Conservation (phyloP, 2,888 invertebrate species). For the Epinotia brunnichana region DNA sequence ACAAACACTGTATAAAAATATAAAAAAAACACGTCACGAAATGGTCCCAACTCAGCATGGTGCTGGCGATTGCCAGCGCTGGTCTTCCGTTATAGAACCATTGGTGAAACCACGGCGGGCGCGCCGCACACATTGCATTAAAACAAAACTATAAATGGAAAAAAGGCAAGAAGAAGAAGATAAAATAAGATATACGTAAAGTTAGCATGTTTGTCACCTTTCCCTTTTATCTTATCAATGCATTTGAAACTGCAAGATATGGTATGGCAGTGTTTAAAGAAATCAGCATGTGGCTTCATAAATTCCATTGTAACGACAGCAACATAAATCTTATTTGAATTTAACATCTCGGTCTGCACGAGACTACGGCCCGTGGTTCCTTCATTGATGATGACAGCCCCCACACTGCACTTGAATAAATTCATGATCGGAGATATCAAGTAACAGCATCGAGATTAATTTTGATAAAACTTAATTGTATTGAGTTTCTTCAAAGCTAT, state of each 20-base stretch:
- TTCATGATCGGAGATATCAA: slow-evolving; percentile 37
- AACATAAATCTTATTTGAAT: slow-evolving; percentile 32
- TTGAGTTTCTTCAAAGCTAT: slow-evolving; percentile 28
- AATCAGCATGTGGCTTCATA: slow-evolving; percentile 31
- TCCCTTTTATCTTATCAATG: slow-evolving; percentile 13
- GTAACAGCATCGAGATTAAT: slow-evolving; percentile 32
- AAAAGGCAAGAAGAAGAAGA: too few species aligned
- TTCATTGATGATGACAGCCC: slow-evolving; percentile 40
- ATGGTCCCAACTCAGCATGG: too few species aligned
- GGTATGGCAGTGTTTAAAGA: slow-evolving; percentile 5
- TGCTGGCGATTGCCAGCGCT: too few species aligned
- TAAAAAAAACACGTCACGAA: too few species aligned
- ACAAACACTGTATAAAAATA: too few species aligned
- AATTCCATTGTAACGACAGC: slow-evolving; percentile 33
- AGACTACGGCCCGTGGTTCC: slow-evolving; percentile 14
- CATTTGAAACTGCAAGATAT: slow-evolving; percentile 4
- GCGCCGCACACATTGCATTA: too few species aligned
- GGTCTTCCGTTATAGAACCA: too few species aligned
- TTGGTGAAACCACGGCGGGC: too few species aligned
- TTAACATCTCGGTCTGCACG: slow-evolving; percentile 9
- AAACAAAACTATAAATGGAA: too few species aligned
- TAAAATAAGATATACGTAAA: too few species aligned
- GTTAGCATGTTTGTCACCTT: background rate
- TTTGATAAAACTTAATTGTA: slow-evolving; percentile 40
- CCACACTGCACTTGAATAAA: slow-evolving; percentile 34